phyloP scores from a whole-genome alignment of 1,140 invertebrate species.

The Heliconius nattereri region DNA sequence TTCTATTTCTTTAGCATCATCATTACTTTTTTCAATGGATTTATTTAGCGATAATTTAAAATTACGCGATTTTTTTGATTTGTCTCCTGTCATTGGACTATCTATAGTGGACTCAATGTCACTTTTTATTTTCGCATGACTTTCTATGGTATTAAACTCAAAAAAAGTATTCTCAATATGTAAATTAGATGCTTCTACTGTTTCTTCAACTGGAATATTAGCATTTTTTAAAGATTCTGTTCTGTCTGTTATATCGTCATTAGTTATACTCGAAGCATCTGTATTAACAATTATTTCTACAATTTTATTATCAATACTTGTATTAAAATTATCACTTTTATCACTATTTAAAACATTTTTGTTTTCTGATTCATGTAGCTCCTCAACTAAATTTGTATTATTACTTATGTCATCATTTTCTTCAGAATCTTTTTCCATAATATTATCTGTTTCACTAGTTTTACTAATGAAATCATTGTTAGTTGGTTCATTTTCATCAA shows the following conservation, averaged over 20 bases:
- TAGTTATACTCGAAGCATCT: background rate
- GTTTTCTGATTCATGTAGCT: background rate
- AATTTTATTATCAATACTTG: background rate
- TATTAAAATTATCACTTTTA: background rate
- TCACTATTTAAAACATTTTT: background rate
- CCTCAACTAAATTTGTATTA: background rate
- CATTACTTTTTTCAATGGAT: conserved; percentile 11
- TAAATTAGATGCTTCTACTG: background rate
- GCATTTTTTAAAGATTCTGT: background rate
- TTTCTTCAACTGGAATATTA: background rate
- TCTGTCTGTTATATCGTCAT: background rate
- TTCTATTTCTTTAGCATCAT: background rate
- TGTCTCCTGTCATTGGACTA: background rate
- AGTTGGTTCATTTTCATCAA: background rate
- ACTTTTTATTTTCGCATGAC: conserved; percentile 6
- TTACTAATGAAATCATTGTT: background rate
- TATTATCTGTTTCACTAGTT: conserved; percentile 10
- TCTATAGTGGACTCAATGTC: background rate
- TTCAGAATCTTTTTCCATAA: background rate
- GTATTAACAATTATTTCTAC: background rate
- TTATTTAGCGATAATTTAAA: conserved; percentile 25
- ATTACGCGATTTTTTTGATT: conserved; percentile 6
- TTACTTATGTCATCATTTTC: background rate
- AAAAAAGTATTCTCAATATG: background rate
- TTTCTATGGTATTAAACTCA: conserved; percentile 2